phyloP scores from a whole-genome alignment of 2,888 invertebrate species.

The Julus scanicus region DNA sequence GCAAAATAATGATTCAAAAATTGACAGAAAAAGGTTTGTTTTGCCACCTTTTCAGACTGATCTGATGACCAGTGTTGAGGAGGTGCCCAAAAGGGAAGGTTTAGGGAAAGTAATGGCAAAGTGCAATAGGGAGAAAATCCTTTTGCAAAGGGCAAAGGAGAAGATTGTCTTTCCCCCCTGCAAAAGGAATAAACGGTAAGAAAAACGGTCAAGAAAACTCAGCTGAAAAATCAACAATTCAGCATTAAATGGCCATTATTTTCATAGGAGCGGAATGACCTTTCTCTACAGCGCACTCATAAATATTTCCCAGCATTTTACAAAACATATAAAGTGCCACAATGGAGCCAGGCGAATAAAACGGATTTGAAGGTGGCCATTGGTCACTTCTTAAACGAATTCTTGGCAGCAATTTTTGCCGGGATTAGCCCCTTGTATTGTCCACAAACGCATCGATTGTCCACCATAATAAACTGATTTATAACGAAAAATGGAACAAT shows the following conservation, averaged over 20 bases:
- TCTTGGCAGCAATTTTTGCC: no score
- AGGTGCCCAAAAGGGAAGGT: neutral
- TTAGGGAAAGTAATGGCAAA: neutral
- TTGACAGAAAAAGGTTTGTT: no score
- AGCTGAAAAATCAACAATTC: neutral
- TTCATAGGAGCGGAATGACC: neutral
- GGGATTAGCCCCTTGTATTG: no score
- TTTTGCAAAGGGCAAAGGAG: neutral
- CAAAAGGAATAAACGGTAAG: neutral
- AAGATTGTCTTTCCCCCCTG: neutral
- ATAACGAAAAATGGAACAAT: no score
- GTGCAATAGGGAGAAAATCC: neutral
- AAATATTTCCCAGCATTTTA: neutral
- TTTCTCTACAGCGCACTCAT: neutral
- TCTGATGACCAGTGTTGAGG: neutral
- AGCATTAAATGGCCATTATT: slow-evolving; percentile 1
- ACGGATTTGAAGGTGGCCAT: neutral
- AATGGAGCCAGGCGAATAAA: neutral
- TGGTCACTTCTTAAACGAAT: slow-evolving; percentile 1
- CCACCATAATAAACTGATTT: no score
- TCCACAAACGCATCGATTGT: no score
- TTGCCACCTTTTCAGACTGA: neutral
- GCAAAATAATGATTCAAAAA: no score
- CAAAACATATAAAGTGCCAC: neutral
- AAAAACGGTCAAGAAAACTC: no score